Conservation (phyloP, 2,888 invertebrate species). For the Nephrotoma flavescens region DNA sequence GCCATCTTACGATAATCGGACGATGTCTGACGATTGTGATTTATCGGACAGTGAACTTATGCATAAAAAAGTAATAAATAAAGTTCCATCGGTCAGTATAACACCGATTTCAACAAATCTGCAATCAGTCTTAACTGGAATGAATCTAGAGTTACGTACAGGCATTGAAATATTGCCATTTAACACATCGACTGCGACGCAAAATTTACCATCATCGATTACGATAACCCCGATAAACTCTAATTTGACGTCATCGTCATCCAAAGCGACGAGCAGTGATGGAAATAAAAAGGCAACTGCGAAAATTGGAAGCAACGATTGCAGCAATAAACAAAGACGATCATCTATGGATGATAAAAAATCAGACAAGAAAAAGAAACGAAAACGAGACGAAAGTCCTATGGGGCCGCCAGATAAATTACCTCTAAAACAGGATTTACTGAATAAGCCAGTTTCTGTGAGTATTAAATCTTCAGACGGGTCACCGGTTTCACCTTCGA, state of each 20-base stretch:
- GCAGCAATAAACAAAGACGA: conserved; percentile 22
- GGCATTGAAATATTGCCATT: conserved; percentile 80
- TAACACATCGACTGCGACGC: conserved; percentile 43
- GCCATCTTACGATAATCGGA: background rate
- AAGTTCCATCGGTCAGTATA: conserved; percentile 8
- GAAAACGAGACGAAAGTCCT: conserved; percentile 57
- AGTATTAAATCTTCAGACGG: conserved; percentile 54
- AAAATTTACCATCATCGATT: conserved; percentile 58
- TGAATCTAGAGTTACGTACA: conserved; percentile 50
- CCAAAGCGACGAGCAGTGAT: conserved; percentile 18
- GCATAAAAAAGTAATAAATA: background rate
- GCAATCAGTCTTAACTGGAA: conserved; percentile 40
- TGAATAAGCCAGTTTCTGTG: conserved; percentile 56
- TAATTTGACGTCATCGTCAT: background rate
- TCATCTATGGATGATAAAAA: conserved; percentile 28
- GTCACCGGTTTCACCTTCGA: conserved; percentile 47
- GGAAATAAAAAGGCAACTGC: conserved; percentile 27
- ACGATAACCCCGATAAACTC: conserved; percentile 64
- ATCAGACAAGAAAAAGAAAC: conserved; percentile 59
- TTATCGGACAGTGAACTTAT: background rate
- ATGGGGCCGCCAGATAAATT: conserved; percentile 76
- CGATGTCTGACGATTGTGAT: conserved; percentile 2
- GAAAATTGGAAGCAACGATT: conserved; percentile 6
- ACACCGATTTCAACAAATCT: conserved; percentile 33
- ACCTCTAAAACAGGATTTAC: conserved; percentile 54